Conservation (phyloP, 2,113 vertebrate genomes). For the Falcunculus frontatus region DNA sequence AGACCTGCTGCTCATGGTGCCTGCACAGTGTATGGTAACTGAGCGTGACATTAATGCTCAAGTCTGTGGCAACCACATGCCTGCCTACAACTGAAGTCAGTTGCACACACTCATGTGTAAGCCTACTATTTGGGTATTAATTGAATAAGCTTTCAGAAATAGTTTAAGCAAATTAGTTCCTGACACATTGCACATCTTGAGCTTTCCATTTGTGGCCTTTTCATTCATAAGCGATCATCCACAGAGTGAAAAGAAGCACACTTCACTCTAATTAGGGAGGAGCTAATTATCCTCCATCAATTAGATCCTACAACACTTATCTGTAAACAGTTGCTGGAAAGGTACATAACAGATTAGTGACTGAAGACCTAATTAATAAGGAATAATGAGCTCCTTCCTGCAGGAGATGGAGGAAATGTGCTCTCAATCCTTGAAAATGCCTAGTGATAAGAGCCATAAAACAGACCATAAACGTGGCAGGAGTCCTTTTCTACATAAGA, state of each 20-base stretch:
- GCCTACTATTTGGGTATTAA: conserved; percentile 55
- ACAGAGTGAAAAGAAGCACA: conserved; percentile 52
- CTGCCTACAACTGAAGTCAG: conserved; percentile 9
- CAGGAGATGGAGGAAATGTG: conserved; percentile 8
- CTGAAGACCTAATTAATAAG: conserved; percentile 73
- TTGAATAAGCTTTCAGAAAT: conserved; percentile 67
- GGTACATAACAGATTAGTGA: conserved; percentile 65
- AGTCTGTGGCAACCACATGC: conserved; percentile 3
- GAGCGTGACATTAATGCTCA: background rate
- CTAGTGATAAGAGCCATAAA: background rate
- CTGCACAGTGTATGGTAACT: background rate
- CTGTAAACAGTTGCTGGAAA: conserved; percentile 72
- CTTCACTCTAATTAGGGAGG: conserved; percentile 71
- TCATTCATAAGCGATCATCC: conserved; percentile 63
- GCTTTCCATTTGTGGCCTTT: conserved; percentile 59
- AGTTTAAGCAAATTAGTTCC: conserved; percentile 70
- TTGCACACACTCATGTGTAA: background rate
- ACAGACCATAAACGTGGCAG: background rate
- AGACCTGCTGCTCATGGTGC: background rate
- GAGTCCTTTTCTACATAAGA: background rate
- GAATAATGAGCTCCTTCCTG: conserved; percentile 64
- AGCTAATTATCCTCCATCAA: conserved; percentile 69
- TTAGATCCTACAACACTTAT: conserved; percentile 68
- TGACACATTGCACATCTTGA: conserved; percentile 43
- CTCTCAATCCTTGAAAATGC: conserved; percentile 6